A percentile compares a stretch with the other conserved stretches of the same genome.
Evolutionary conservation across 2,888 invertebrate genomes (phyloP).

Genomic region (Molorchus minor): DNA sequence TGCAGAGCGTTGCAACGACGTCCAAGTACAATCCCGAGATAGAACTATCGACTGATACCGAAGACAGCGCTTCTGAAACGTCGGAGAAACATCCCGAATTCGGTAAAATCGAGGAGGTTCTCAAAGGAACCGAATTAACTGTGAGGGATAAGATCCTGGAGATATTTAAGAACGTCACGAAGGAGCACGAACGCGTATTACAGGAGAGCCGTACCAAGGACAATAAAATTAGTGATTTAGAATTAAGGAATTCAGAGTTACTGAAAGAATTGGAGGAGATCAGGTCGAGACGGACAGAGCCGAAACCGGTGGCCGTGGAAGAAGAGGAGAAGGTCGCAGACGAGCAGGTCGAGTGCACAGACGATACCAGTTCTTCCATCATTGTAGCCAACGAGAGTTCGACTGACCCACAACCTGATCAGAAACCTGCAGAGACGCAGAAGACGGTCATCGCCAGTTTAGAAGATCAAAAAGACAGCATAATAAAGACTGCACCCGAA

Average conservation of each 20-base stretch:
- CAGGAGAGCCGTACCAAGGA: slow-evolving; percentile 55
- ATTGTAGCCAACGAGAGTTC: slow-evolving; percentile 39
- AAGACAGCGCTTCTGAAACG: slow-evolving; percentile 66
- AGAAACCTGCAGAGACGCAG: slow-evolving; percentile 30
- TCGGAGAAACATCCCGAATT: slow-evolving; percentile 55
- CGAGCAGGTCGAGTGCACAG: slow-evolving; percentile 33
- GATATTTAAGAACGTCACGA: slow-evolving; percentile 52
- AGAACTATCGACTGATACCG: slow-evolving; percentile 77
- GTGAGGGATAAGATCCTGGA: slow-evolving; percentile 54
- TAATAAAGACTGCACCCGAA: slow-evolving; percentile 52
- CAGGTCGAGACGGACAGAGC: slow-evolving; percentile 22
- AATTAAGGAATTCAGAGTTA: slow-evolving; percentile 51
- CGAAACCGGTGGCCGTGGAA: slow-evolving; percentile 27
- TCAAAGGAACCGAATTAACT: slow-evolving; percentile 50
- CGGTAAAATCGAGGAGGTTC: slow-evolving; percentile 54
- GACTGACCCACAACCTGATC: neutral
- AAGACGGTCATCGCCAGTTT: slow-evolving; percentile 46
- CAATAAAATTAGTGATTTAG: slow-evolving; percentile 55
- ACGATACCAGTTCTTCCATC: slow-evolving; percentile 49
- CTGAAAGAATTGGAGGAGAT: slow-evolving; percentile 43
- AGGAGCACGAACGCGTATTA: slow-evolving; percentile 54
- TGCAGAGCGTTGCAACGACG: slow-evolving; percentile 48
- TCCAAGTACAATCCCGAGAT: slow-evolving; percentile 68
- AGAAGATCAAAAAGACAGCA: slow-evolving; percentile 46
- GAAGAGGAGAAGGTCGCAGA: slow-evolving; percentile 37